Conservation (phyloP, 2,888 invertebrate genomes). For the Pandemis heparana region DNA sequence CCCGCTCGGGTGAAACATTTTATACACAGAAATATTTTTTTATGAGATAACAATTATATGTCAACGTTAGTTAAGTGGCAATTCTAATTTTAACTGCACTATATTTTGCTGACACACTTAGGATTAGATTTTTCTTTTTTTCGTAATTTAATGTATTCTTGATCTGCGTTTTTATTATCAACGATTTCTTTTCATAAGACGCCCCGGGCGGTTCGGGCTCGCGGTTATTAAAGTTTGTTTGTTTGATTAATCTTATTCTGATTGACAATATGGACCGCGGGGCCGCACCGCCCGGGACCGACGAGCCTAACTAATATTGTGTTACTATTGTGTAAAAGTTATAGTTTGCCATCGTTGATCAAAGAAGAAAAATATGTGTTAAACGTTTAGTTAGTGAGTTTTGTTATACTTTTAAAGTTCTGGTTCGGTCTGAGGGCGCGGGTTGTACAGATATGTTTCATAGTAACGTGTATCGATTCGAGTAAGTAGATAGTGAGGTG, state of each 20-base stretch:
- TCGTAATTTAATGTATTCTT: conserved; percentile 83
- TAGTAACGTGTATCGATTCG: conserved; percentile 81
- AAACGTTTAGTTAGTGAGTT: conserved; percentile 81
- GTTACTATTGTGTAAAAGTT: conserved; percentile 78
- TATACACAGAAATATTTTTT: conserved; percentile 85
- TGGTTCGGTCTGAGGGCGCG: conserved; percentile 65
- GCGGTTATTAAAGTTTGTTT: conserved; percentile 57
- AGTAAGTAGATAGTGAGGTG: conserved; percentile 73
- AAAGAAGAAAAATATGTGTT: conserved; percentile 79
- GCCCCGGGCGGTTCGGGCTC: conserved; percentile 63
- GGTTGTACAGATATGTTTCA: conserved; percentile 80
- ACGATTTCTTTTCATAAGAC: conserved; percentile 67
- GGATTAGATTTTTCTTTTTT: conserved; percentile 74
- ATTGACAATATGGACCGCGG: conserved; percentile 50
- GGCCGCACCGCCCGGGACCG: conserved; percentile 61
- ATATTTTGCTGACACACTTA: conserved; percentile 85
- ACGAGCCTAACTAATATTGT: conserved; percentile 80
- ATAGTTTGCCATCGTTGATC: conserved; percentile 85
- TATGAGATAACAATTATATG: conserved; percentile 80
- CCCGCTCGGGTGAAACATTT: conserved; percentile 77
- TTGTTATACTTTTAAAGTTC: conserved; percentile 79
- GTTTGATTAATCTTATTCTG: conserved; percentile 68
- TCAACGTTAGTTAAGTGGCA: conserved; percentile 83
- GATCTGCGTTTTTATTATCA: conserved; percentile 84
- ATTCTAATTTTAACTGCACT: conserved; percentile 83